phyloP scores from a whole-genome alignment of 2,113 vertebrate species.

The Coptodon rendalli region DNA sequence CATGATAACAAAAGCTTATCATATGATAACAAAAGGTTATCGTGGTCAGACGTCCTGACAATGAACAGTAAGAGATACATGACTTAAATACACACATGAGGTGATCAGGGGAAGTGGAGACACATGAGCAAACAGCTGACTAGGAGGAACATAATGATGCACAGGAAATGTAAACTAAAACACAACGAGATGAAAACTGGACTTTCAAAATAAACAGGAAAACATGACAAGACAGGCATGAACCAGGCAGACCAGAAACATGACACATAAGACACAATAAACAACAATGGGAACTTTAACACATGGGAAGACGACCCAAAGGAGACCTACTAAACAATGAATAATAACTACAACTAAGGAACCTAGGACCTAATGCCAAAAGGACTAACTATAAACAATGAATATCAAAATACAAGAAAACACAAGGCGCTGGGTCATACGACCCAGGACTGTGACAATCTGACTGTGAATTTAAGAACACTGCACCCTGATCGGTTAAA shows the following conservation, averaged over 20 bases:
- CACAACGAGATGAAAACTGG: background rate
- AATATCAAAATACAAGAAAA: background rate
- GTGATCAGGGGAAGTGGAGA: background rate
- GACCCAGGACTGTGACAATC: background rate
- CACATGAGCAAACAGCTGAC: background rate
- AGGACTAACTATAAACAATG: background rate
- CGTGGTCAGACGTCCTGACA: background rate
- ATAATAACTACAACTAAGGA: background rate
- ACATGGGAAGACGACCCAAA: no score
- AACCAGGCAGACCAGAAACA: no score
- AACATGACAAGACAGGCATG: no score
- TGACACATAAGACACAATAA: no score
- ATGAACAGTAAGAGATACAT: background rate
- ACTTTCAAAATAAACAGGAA: no score
- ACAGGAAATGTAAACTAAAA: background rate
- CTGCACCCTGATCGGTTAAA: accelerated
- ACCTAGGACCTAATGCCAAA: background rate
- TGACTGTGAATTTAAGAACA: background rate
- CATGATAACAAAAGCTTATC: no score
- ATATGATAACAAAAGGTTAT: no score
- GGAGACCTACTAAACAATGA: background rate
- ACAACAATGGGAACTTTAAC: background rate
- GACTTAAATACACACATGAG: background rate
- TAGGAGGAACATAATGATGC: background rate
- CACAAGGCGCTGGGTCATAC: background rate